Percentiles rank a stretch among this genome's conserved stretches.
Conservation (phyloP, 2,797 vertebrate genomes). For the Miichthys miiuy region DNA sequence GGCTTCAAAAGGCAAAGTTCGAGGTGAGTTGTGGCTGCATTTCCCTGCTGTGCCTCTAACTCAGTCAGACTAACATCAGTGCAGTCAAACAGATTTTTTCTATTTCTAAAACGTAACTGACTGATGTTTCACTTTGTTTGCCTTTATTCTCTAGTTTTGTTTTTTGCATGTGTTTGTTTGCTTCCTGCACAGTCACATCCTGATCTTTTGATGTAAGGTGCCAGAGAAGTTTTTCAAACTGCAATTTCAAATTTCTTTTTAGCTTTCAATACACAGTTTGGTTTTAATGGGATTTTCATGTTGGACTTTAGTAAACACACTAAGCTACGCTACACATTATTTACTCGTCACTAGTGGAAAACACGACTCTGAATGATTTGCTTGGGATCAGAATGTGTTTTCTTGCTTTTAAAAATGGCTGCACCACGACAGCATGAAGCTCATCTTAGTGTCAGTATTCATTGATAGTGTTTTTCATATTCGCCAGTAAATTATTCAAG, state of each 20-base stretch:
- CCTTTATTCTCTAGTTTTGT: conserved; percentile 15
- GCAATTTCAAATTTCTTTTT: conserved; percentile 19
- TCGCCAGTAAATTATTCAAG: conserved; percentile 20
- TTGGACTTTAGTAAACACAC: conserved; percentile 26
- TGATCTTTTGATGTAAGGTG: neutral
- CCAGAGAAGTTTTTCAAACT: neutral
- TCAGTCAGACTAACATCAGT: conserved; percentile 26
- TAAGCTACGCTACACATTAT: neutral
- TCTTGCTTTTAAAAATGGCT: neutral
- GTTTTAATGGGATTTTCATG: conserved; percentile 13
- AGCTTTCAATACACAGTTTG: conserved; percentile 20
- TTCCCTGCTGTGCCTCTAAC: conserved; percentile 63
- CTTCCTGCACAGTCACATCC: neutral
- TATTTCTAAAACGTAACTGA: neutral
- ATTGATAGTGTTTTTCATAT: neutral
- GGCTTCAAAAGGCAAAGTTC: conserved; percentile 95
- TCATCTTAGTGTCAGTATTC: neutral
- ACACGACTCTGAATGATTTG: neutral
- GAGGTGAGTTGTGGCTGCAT: conserved; percentile 92
- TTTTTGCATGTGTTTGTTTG: conserved; percentile 13
- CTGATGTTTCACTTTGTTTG: conserved; percentile 8
- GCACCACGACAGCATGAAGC: neutral
- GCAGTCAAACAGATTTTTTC: neutral
- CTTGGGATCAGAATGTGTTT: neutral
- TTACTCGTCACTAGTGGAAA: neutral